Base-by-base conservation (phyloP, 2,888 invertebrate species). In the Drosophila monieri region DNA sequence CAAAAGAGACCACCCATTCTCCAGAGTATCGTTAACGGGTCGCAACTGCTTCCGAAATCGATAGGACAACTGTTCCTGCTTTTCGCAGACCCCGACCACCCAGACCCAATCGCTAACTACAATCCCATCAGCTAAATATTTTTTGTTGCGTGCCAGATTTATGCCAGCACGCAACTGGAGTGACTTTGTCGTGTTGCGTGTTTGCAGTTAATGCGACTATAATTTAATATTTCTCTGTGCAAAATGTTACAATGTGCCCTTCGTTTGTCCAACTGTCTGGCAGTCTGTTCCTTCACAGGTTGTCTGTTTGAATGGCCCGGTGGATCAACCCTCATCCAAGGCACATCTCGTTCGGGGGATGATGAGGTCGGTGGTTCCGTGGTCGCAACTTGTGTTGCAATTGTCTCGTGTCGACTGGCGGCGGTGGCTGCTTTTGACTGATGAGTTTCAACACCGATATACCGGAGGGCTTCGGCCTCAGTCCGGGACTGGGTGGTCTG, bases 131-230 rank as follows among this genome's bases (percentile, higher is more conserved):
- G 58, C 57, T 66, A 52, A 52, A 67, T 47, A 30, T 32, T 57
- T 47, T 49, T 67, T 62, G 41, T 76, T 74, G 74, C 78, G 80
- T 80, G 77, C 61, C 76, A 76, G 81, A 81, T 81, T 85, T 79
- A 70, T 70, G 66, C 65, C 58, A 49, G 57, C 77, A 77, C 80
- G 77, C 78, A 77, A 85, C 61, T 66, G 61, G 59, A 61, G 69
- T 76, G 85, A 81, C 79, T 85, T 79, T 72, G 73, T 76, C 77
- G 66, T 70, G 74, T 81, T 81, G 81, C 81, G 81, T 81, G 81
- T 70, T 78, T 60, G 69, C 73, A 80, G 78, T 78, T 85, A 81
- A 81, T 81, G 81, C 66, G 81, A 85, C 76, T 85, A 85, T 85
- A 81, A 81, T 81, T 85, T 81, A 85, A 81, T 81, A 85, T 81